A percentile compares a stretch with the other conserved stretches of the same genome.
Conservation (phyloP, 2,888 invertebrate species). For the Cremastinae sp. region DNA sequence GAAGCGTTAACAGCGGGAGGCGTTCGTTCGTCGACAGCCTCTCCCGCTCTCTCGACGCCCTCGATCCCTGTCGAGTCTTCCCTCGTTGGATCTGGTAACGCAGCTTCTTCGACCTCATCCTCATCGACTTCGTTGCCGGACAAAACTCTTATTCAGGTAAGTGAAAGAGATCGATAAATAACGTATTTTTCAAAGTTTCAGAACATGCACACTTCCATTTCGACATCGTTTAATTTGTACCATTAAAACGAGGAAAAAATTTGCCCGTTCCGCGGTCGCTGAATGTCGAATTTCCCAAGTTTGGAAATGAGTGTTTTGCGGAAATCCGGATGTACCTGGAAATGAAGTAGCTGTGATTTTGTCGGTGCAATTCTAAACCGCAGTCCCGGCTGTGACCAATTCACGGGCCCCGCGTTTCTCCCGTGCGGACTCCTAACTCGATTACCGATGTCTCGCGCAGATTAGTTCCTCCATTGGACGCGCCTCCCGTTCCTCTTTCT, state of each 20-base stretch:
- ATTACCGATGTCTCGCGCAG: conserved; percentile 55
- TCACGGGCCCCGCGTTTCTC: conserved; percentile 21
- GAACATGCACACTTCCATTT: no score
- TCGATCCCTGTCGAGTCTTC: conserved; percentile 78
- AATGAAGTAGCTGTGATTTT: conserved; percentile 15
- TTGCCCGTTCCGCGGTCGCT: no score
- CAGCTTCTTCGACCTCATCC: conserved; percentile 64
- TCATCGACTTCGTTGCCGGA: conserved; percentile 78
- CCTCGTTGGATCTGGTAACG: conserved; percentile 68
- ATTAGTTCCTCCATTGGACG: conserved; percentile 49
- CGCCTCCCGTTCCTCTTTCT: conserved; percentile 4
- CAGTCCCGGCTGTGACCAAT: conserved; percentile 36
- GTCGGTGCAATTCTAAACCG: conserved; percentile 9
- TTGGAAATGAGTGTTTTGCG: neutral
- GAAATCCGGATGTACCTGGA: neutral
- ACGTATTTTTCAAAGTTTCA: neutral
- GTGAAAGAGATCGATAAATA: no score
- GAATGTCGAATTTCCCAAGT: no score
- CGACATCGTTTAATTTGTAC: no score
- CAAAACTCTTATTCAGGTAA: conserved; percentile 87
- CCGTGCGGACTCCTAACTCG: conserved; percentile 36
- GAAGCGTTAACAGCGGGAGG: conserved; percentile 70
- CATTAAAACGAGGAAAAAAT: neutral
- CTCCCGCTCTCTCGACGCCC: conserved; percentile 74
- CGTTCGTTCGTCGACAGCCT: conserved; percentile 73